Percentiles rank a stretch among this genome's conserved stretches.
Evolutionary conservation across 2,888 invertebrate genomes (phyloP).

Genomic region (Xestia xanthographa): DNA sequence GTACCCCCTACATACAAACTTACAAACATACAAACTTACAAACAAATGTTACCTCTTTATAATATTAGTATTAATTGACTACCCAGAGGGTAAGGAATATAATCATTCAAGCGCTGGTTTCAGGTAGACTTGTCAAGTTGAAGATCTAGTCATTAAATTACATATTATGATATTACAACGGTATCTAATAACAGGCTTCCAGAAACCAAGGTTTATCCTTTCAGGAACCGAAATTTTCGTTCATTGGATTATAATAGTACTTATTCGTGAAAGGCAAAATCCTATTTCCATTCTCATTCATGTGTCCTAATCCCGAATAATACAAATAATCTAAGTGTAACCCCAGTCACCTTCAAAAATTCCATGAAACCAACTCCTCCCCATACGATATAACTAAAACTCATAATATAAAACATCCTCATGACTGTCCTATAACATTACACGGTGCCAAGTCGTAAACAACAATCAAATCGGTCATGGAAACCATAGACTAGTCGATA

Average conservation of each 20-base stretch:
- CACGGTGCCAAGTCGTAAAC: constrained; percentile 58
- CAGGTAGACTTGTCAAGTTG: neutral
- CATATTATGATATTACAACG: neutral
- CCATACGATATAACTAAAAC: constrained; percentile 4
- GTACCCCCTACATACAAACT: too few species aligned
- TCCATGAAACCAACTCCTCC: neutral
- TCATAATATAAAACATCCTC: constrained; percentile 8
- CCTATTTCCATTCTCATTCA: neutral
- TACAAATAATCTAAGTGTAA: neutral
- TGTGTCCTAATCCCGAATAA: neutral
- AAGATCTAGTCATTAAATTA: neutral
- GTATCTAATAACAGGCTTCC: neutral
- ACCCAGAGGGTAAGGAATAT: neutral
- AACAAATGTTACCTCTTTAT: too few species aligned
- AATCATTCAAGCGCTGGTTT: neutral
- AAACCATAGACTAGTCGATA: constrained; percentile 57
- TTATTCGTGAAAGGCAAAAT: neutral
- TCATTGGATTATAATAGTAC: neutral
- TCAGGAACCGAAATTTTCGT: neutral
- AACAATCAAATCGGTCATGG: constrained; percentile 55
- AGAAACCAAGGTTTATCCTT: too few species aligned
- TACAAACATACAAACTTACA: too few species aligned
- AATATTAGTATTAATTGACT: too few species aligned
- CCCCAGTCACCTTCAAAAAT: neutral
- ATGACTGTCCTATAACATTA: constrained; percentile 27